phyloP scores from a whole-genome alignment of 2,888 invertebrate species.

The Seira sanloemensis region DNA sequence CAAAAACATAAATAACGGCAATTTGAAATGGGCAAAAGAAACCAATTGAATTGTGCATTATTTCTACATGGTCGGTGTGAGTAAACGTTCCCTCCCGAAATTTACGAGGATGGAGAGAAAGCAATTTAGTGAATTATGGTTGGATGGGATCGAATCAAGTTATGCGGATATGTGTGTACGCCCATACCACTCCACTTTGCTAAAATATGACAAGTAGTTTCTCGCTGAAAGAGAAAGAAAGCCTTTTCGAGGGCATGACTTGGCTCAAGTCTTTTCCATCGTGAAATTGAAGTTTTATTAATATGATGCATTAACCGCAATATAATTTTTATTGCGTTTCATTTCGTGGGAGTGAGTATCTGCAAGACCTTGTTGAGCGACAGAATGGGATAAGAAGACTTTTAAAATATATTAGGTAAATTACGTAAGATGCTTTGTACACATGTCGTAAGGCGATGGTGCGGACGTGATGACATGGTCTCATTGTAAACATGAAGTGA shows the following conservation, averaged over 20 bases:
- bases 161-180: too few relatives aligned
- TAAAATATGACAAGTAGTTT: slow-evolving; percentile 55
- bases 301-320: too few relatives aligned
- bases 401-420: not conserved
- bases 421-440: not conserved
- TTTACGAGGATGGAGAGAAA: slow-evolving; percentile 55
- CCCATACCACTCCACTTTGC: too few relatives aligned
- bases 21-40: not conserved
- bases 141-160: too few relatives aligned
- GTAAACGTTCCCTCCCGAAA: slow-evolving; percentile 40
- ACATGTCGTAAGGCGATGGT: slow-evolving; percentile 7
- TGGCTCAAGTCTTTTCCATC: slow-evolving; percentile 20
- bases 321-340: too few relatives aligned
- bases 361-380: too few relatives aligned
- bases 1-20: too few relatives aligned
- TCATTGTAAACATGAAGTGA: too few relatives aligned
- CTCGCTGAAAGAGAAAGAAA: slow-evolving; percentile 11
- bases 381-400: not conserved
- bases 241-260: slow-evolving; percentile 40
- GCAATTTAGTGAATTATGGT: slow-evolving; percentile 61
- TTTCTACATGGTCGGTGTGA: too few relatives aligned
- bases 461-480: too few relatives aligned
- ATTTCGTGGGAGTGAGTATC: too few relatives aligned
- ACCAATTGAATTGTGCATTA: not conserved
- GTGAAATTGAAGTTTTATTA: too few relatives aligned